phyloP scores from a whole-genome alignment of 2,797 vertebrate genomes.

The Varecia variegata region DNA sequence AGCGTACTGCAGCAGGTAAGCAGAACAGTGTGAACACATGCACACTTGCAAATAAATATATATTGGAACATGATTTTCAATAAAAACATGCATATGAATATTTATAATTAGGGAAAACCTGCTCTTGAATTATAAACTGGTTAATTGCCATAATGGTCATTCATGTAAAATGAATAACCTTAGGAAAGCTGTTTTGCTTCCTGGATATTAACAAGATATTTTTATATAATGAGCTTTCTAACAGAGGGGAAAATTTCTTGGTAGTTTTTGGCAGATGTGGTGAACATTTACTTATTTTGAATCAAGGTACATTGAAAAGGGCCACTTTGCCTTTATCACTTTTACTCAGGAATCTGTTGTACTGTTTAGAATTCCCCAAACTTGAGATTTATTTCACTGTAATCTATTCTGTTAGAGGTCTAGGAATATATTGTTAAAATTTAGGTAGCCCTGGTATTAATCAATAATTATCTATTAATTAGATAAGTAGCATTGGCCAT shows the following conservation, averaged over 20 bases:
- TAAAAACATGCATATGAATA: neutral
- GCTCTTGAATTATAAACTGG: neutral
- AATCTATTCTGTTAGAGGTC: neutral
- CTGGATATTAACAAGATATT: neutral
- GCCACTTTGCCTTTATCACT: neutral
- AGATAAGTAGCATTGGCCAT: neutral
- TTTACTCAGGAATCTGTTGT: neutral
- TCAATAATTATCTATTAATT: neutral
- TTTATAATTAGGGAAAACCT: neutral
- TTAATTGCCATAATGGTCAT: slow-evolving; percentile 6
- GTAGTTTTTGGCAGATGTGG: neutral
- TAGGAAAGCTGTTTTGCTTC: neutral
- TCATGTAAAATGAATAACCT: neutral
- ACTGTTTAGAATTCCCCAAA: neutral
- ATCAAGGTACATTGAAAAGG: neutral
- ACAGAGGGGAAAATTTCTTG: neutral
- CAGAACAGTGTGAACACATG: neutral
- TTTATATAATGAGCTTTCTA: neutral
- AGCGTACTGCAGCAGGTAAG: neutral
- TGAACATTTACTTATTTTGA: neutral
- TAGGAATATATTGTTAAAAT: neutral
- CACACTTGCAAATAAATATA: neutral
- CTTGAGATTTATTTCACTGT: neutral
- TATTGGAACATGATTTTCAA: neutral
- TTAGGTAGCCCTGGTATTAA: neutral